Evolutionary conservation across 1,140 invertebrate species (phyloP), one percentile per base, ranked within the genome.

Genomic region (Eriosoma lanigerum): DNA sequence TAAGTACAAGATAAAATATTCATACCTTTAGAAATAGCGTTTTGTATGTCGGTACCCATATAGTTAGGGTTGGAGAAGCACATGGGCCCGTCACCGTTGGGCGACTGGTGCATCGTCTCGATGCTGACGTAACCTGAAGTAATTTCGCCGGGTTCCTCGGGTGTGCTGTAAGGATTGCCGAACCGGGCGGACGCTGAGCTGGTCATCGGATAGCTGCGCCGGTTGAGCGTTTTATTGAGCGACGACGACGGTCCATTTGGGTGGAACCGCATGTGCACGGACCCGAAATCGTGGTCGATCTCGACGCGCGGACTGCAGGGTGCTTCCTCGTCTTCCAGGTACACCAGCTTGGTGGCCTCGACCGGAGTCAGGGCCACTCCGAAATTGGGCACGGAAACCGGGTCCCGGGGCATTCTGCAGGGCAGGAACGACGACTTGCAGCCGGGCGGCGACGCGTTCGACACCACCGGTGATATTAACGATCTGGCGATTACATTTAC

Each of bases 71-170:
- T 93, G 81, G 90, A 91, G 62, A 84, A 84, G 72, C 83, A 83
- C 29, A 82, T 81, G n/a, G 83, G 82, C 3, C 64, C 75, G 38
- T 78, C 75, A 9, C 56, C 38, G 24, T 48, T 62, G 15, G 75
- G 75, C 24, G 75, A 78, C 56, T 84, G 87, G 84, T 90, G 89
- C 3, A 90, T 86, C 0, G 89, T 89, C 84, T 92, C 92, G 50
- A 92, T 92, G 83, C 91, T 92, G 32, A 91, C 91, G 83, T 93
- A 93, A 83, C 93, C 92, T 0, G 92, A 93, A 0, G 92, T 93
- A 0, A 92, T 91, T 32, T 89, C 70, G 2, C 88, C 88, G 13
- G 88, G 90, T 82, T 91, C 90, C 82, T 89, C 87, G 0, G 90
- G 91, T n/a, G 89, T 90, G 0, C 89, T 80, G 44, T 84, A 81